phyloP scores from a whole-genome alignment of 2,113 vertebrate genomes.

The Rhabdomys dilectus region DNA sequence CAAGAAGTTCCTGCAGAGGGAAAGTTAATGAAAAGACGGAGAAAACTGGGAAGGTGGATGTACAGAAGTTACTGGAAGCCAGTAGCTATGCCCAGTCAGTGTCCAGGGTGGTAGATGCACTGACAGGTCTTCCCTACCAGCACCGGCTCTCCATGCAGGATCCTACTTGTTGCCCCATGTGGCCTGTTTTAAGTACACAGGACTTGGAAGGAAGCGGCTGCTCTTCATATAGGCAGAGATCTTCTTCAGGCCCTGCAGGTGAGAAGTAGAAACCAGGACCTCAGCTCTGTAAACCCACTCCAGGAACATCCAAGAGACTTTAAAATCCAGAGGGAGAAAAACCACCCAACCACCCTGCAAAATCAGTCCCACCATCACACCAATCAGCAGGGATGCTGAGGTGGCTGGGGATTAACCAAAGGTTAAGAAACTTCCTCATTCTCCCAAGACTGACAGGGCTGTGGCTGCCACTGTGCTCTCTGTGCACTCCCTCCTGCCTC shows the following conservation, averaged over 20 bases:
- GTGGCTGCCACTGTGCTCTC: not conserved
- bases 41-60: not conserved
- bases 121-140: not conserved
- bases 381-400: not conserved
- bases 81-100: not conserved
- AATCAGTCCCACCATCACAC: fast-evolving
- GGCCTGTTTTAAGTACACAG: slow-evolving; percentile 82
- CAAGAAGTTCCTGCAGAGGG: not conserved
- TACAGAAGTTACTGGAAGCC: not conserved
- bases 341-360: not conserved
- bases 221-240: slow-evolving; percentile 94
- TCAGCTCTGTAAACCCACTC: not conserved
- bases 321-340: fast-evolving
- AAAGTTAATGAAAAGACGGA: not conserved
- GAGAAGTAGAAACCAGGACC: not conserved
- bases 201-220: slow-evolving; percentile 80
- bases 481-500: not conserved
- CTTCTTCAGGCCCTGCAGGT: slow-evolving; percentile 89
- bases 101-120: too few relatives aligned
- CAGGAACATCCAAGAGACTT: too few relatives aligned
- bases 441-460: not conserved
- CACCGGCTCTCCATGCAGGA: too few relatives aligned
- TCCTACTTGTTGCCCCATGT: slow-evolving; percentile 81
- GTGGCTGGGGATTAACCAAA: too few relatives aligned
- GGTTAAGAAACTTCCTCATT: not conserved